Percentiles rank a stretch among this genome's conserved stretches.
phyloP scores from a whole-genome alignment of 2,888 invertebrate species.

The Theodoxus fluviatilis region DNA sequence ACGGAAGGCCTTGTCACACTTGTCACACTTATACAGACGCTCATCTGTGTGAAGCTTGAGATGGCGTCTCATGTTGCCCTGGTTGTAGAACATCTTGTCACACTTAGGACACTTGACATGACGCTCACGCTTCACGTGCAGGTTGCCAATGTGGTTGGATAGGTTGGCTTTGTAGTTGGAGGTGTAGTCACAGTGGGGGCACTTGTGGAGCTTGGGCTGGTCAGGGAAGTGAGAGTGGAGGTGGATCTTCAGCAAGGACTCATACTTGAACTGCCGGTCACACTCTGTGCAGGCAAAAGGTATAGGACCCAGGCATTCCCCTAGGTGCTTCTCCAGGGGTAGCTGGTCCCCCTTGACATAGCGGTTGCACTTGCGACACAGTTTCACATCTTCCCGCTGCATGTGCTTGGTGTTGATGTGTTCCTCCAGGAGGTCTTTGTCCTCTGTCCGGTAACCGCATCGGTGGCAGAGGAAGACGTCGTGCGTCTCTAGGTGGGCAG shows the following conservation, averaged over 20 bases:
- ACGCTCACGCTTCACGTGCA: constrained; percentile 44
- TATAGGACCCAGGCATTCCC: constrained; percentile 54
- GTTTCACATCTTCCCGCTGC: constrained; percentile 55
- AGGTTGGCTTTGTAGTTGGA: constrained; percentile 59
- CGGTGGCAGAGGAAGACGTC: constrained; percentile 56
- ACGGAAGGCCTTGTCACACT: constrained; percentile 59
- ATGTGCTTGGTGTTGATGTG: constrained; percentile 55
- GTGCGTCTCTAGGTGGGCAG: constrained; percentile 58
- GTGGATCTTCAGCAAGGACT: constrained; percentile 57
- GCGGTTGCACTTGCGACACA: constrained; percentile 58
- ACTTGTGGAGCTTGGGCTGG: constrained; percentile 54
- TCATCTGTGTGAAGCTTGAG: constrained; percentile 53
- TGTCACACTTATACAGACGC: constrained; percentile 50
- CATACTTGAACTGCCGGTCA: constrained; percentile 60
- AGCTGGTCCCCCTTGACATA: constrained; percentile 52
- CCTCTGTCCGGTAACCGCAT: constrained; percentile 52
- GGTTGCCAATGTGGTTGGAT: constrained; percentile 56
- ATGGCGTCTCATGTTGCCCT: constrained; percentile 56
- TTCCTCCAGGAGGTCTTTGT: constrained; percentile 47
- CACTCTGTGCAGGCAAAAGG: constrained; percentile 59
- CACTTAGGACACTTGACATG: constrained; percentile 47
- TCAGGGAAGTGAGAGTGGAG: constrained; percentile 56
- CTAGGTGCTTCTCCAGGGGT: constrained; percentile 56
- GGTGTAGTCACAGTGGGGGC: constrained; percentile 53
- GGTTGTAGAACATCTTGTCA: constrained; percentile 56